A percentile compares a stretch with the other conserved stretches of the same genome.
phyloP scores from a whole-genome alignment of 2,113 vertebrate genomes.

The Danio rerio region DNA sequence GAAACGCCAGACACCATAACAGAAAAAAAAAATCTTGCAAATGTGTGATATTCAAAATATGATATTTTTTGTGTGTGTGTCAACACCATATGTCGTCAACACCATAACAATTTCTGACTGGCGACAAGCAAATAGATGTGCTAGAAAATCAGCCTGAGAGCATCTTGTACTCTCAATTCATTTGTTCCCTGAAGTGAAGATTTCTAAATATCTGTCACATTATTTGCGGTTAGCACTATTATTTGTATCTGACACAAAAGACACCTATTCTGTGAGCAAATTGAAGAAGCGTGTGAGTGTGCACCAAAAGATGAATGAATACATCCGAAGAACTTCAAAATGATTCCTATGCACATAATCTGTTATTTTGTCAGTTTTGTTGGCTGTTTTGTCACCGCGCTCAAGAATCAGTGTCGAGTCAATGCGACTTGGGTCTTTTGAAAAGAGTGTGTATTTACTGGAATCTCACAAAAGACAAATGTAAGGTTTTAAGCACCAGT shows the following conservation, averaged over 20 bases:
- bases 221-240: neutral
- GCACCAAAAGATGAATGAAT: constrained; percentile 3
- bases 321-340: neutral
- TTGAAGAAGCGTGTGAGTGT: neutral
- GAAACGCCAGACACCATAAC: neutral
- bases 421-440: constrained; percentile 18
- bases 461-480: constrained; percentile 45
- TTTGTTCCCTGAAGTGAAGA: neutral
- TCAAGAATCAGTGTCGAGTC: constrained; percentile 28
- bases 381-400: neutral
- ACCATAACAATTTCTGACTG: neutral
- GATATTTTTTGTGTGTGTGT: neutral
- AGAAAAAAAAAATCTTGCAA: neutral
- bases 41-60: constrained; percentile 4
- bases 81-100: neutral
- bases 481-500: constrained; percentile 27
- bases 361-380: constrained; percentile 24
- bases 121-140: neutral
- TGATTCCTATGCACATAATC: neutral
- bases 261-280: neutral
- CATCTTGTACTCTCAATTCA: neutral
- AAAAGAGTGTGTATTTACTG: constrained; percentile 2
- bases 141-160: neutral
- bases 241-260: neutral
- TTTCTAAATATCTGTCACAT: neutral